A percentile compares a stretch with the other conserved stretches of the same genome.
Evolutionary conservation across 2,888 invertebrate genomes (phyloP).

Genomic region (Psylliodes chrysocephalus): DNA sequence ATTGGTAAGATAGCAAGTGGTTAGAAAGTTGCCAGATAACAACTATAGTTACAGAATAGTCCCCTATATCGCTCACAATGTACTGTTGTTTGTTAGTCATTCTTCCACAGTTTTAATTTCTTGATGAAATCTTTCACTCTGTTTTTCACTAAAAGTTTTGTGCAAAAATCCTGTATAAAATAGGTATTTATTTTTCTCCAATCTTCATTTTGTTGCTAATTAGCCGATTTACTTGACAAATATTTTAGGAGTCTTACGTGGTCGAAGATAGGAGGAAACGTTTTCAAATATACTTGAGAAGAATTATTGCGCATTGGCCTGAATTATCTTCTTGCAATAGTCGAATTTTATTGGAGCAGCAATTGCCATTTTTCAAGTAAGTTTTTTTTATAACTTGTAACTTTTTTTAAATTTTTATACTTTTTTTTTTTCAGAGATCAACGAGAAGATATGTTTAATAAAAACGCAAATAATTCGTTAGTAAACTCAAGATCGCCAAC

Average conservation of each 20-base stretch:
- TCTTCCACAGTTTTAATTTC: too few species aligned
- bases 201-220: too few species aligned
- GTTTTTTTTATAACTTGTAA: constrained; percentile 38
- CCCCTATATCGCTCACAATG: too few species aligned
- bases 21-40: too few species aligned
- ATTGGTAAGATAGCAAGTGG: too few species aligned
- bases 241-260: constrained; percentile 76
- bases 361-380: constrained; percentile 90
- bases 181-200: too few species aligned
- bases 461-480: constrained; percentile 54
- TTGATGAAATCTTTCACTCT: too few species aligned
- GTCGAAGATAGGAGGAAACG: constrained; percentile 88
- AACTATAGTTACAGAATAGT: too few species aligned
- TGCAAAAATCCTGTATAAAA: too few species aligned
- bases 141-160: too few species aligned
- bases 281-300: constrained; percentile 87
- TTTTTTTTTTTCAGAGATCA: constrained; percentile 56
- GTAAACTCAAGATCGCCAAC: constrained; percentile 48
- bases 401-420: neutral
- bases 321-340: constrained; percentile 81
- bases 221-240: constrained; percentile 11
- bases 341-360: constrained; percentile 80
- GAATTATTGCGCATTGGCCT: constrained; percentile 82
- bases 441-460: constrained; percentile 53
- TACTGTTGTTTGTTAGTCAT: too few species aligned